phyloP scores from a whole-genome alignment of 2,888 invertebrate genomes.

The Perdita meconis region DNA sequence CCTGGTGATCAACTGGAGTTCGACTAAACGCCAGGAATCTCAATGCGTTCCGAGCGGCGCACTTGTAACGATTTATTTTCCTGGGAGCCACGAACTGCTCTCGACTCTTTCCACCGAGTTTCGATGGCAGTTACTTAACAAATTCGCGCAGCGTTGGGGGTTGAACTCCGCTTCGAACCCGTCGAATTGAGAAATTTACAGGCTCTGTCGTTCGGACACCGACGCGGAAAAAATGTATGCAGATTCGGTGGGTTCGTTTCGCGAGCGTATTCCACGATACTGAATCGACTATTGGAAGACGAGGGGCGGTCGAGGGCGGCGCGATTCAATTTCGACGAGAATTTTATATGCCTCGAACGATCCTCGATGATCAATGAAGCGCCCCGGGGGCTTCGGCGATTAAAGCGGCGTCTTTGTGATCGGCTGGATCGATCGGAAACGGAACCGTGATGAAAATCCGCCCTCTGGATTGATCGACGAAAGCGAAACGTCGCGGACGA shows the following conservation, averaged over 20 bases:
- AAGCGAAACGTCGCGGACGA: not conserved
- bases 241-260: conserved; percentile 20
- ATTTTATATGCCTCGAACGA: conserved; percentile 46
- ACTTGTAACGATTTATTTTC: conserved; percentile 35
- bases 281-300: conserved; percentile 36
- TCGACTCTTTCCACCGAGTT: not conserved
- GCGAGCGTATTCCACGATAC: conserved; percentile 30
- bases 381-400: conserved; percentile 29
- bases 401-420: conserved; percentile 40
- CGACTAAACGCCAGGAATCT: conserved; percentile 43
- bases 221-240: conserved; percentile 10
- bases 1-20: conserved; percentile 30
- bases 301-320: not conserved
- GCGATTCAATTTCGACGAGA: conserved; percentile 43
- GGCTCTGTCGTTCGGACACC: not conserved
- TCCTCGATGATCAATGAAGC: conserved; percentile 48
- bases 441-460: not conserved
- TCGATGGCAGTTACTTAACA: not conserved
- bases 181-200: too few relatives aligned
- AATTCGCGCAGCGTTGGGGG: not conserved
- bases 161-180: too few relatives aligned
- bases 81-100: not conserved
- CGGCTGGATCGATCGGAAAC: conserved; percentile 14
- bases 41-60: conserved; percentile 36
- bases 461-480: not conserved